Evolutionary conservation across 2,113 vertebrate species (phyloP).

Genomic region (Mugil cephalus): DNA sequence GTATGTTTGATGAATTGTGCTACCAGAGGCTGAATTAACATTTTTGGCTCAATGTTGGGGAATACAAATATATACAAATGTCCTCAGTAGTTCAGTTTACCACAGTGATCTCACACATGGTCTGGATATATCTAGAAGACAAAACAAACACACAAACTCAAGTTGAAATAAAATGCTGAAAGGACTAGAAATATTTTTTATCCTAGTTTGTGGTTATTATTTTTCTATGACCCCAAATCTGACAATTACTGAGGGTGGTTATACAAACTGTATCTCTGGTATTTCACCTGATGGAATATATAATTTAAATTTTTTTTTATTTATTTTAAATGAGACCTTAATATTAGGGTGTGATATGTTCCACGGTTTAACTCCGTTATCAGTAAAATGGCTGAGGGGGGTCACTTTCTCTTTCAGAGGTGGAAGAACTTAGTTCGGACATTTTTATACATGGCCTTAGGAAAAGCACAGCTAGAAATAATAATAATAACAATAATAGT

Average conservation of each 20-base stretch:
- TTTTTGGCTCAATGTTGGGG: background rate
- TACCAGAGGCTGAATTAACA: background rate
- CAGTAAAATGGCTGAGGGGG: background rate
- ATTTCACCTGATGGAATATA: too few species aligned
- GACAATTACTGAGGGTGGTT: too few species aligned
- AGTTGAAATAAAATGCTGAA: background rate
- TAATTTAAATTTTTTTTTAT: too few species aligned
- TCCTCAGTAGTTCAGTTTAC: conserved; percentile 10
- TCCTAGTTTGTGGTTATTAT: background rate
- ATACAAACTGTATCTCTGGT: too few species aligned
- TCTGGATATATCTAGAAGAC: background rate
- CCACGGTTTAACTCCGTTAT: background rate
- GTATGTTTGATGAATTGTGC: too few species aligned
- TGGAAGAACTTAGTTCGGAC: too few species aligned
- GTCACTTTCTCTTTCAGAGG: background rate
- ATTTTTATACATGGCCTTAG: background rate
- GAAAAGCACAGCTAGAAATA: background rate
- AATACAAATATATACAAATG: background rate
- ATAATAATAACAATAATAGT: background rate
- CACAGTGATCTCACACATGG: background rate
- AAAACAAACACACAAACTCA: background rate
- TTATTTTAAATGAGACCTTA: too few species aligned
- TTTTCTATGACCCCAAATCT: too few species aligned
- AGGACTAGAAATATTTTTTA: background rate
- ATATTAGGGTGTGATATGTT: too few species aligned